phyloP scores from a whole-genome alignment of 2,888 invertebrate species.

The Hipparchia sbordonii region DNA sequence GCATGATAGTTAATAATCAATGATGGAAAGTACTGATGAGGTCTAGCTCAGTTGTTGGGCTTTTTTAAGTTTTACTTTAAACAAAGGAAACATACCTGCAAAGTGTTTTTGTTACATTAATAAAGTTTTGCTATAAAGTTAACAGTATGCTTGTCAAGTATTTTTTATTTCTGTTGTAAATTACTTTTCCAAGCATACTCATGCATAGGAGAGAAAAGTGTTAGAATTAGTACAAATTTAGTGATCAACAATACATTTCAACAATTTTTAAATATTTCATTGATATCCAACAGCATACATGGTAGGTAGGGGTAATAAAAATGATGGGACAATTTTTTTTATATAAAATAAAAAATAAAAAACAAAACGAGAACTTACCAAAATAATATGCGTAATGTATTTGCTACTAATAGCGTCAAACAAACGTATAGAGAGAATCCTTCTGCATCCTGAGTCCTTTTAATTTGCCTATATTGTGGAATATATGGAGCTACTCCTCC shows the following conservation, averaged over 20 bases:
- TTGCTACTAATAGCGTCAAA: slow-evolving; percentile 96
- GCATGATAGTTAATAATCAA: too few species aligned
- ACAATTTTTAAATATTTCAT: background rate
- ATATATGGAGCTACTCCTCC: slow-evolving; percentile 98
- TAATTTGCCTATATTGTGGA: slow-evolving; percentile 97
- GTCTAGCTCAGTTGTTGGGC: too few species aligned
- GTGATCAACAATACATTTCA: background rate
- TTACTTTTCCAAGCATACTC: background rate
- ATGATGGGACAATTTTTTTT: background rate
- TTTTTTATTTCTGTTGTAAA: background rate
- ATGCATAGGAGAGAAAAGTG: background rate
- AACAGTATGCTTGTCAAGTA: too few species aligned
- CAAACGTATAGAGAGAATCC: slow-evolving; percentile 99
- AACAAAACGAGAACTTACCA: slow-evolving; percentile 86
- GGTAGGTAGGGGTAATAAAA: background rate
- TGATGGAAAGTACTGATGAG: too few species aligned
- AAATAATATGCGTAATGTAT: slow-evolving; percentile 97
- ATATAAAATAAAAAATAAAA: background rate
- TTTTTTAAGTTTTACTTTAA: background rate
- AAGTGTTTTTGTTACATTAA: background rate
- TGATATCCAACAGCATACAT: background rate
- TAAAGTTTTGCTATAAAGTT: background rate
- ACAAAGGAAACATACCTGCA: background rate
- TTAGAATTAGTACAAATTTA: background rate
- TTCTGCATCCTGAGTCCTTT: slow-evolving; percentile 94